Base-by-base conservation (phyloP, 1,140 invertebrate species). In the Euborellia annulipes region DNA sequence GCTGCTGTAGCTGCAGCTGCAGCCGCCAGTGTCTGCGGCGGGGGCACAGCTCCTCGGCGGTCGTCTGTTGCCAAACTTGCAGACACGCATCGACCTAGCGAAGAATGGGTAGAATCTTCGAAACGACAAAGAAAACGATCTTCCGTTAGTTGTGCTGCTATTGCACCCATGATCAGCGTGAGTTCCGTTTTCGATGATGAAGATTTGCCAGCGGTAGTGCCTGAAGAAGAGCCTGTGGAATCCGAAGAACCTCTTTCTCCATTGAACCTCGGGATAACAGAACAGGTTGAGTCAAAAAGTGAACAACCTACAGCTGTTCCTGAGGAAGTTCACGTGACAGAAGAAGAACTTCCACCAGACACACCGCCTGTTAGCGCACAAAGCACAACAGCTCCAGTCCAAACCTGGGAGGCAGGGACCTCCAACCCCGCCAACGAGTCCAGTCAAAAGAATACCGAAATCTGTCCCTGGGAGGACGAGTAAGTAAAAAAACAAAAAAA, bases 401-500 rank as follows among this genome's bases (percentile, higher is more conserved):
- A 53, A 52, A 55, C 54, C 46, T 57, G 60, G 53, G 58, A 50
- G 50, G 55, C 56, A 59, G 23, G 9, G 22, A 6, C 18, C 40
- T 34, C 36, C 38, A 43, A 19, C n/a, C 36, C 16, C 45, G 50
- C 20, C 42, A 18, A 22, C 27, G 18, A 38, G 18, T 27, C 23
- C 23, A 14, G 40, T 19, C 23, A 42, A 30, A 81, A 79, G 67
- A 70, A 69, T 63, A 81, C 76, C 62, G 78, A 85, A 62, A 76
- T 85, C 58, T 87, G 84, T 69, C 84, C 84, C 41, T 86, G 83
- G 83, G 84, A 86, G 72, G 82, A 87, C 62, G 82, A 85, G 84
- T 87, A 68, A 82, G 82, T 83, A 69, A 46, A n/a, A n/a, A n/a
- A n/a, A n/a, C n/a, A n/a, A n/a, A n/a, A n/a, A n/a, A n/a, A n/a